Conservation (phyloP, 2,797 vertebrate genomes). For the Balearica regulorum region DNA sequence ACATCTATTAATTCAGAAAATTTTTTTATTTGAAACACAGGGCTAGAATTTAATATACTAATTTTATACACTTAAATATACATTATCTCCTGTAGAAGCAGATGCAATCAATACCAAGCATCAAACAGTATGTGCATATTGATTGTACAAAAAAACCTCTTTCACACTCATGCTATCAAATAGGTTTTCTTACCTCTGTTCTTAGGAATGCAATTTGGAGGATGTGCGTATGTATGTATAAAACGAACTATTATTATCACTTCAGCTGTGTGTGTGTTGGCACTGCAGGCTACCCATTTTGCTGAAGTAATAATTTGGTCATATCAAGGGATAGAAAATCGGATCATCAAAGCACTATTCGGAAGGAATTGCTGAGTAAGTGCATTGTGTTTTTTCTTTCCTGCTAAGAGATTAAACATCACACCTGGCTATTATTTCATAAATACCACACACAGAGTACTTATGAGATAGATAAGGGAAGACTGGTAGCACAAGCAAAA, state of each 20-base stretch:
- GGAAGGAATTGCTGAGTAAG: conserved; percentile 13
- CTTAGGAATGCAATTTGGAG: background rate
- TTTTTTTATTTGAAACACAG: background rate
- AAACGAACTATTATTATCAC: background rate
- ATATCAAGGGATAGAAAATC: background rate
- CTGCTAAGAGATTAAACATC: background rate
- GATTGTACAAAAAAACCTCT: background rate
- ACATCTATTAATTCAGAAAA: background rate
- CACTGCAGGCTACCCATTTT: background rate
- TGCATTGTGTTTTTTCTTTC: background rate
- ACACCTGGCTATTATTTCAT: background rate
- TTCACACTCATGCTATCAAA: background rate
- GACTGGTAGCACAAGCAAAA: background rate
- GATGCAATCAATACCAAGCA: conserved; percentile 7
- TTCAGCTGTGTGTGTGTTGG: background rate
- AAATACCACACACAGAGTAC: background rate
- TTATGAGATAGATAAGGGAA: background rate
- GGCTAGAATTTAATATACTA: background rate
- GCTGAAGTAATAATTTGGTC: conserved; percentile 26
- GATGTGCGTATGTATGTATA: background rate
- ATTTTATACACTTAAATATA: background rate
- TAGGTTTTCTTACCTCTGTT: conserved; percentile 5
- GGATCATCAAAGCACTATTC: background rate
- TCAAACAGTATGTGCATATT: conserved; percentile 7
- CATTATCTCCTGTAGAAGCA: background rate